A percentile compares a stretch with the other conserved stretches of the same genome.
These are phyloP conservation scores for Pyrocephalus nanus DNA, from an alignment of 2,797 vertebrate genomes.

Conservation along the genomic window DNA sequence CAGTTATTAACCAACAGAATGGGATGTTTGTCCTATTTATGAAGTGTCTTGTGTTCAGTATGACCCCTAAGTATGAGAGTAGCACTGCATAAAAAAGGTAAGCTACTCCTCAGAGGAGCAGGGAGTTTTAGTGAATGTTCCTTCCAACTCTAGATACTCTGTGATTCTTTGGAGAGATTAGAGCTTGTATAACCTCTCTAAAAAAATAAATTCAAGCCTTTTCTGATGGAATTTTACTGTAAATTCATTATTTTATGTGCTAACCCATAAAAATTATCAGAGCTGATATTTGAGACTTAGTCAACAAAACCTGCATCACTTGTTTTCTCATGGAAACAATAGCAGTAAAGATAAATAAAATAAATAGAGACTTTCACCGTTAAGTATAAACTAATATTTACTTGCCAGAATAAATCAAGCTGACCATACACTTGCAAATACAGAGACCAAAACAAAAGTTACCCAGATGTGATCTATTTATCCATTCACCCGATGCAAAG, in stretches of 20 bases:
- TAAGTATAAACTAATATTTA: not conserved
- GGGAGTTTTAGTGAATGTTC: not conserved
- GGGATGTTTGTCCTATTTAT: not conserved
- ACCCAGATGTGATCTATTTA: not conserved
- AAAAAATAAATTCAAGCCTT: not conserved
- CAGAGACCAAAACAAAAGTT: not conserved
- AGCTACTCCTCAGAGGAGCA: not conserved
- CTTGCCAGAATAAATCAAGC: not conserved
- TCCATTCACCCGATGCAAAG: not conserved
- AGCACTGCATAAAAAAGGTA: not conserved
- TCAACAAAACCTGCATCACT: not conserved
- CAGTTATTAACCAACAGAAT: fast-evolving
- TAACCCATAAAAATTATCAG: not conserved
- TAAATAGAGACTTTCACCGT: not conserved
- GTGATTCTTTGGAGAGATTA: not conserved
- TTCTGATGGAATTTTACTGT: not conserved
- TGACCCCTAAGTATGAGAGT: not conserved
- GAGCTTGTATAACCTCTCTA: not conserved
- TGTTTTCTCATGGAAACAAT: not conserved
- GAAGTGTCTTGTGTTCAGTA: not conserved
- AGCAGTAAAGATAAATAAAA: not conserved
- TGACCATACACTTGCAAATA: not conserved
- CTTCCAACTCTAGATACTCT: not conserved
- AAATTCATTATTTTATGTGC: not conserved
- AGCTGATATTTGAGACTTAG: not conserved